Evolutionary conservation across 2,113 vertebrate genomes (phyloP), one percentile per base, ranked within the genome.

Genomic region (Sphaerodactylus townsendi): DNA sequence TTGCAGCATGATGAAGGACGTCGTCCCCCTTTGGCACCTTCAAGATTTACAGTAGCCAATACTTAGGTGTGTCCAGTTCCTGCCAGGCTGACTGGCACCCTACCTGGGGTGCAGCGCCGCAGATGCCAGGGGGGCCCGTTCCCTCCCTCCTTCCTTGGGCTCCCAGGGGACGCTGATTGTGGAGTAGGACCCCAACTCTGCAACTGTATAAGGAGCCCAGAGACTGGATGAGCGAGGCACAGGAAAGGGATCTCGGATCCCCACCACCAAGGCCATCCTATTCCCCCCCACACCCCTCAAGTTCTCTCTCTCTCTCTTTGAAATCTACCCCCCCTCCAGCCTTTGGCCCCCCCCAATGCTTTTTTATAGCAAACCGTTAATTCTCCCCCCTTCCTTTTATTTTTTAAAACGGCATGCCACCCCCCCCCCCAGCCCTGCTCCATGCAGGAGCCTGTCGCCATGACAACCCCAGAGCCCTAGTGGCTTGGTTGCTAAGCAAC

Each of bases 401-500:
- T 56, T 73, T 71, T 59, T 82, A 44, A 21, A 72, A 39, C 30
- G 9, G 53, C 35, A 41, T 10, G 9, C 72, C 30, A 13, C 8
- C 68, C 39, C 53, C 48, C 28, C 35, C 41, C n/a, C 79, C 41
- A 3, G 28, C 53, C 77, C 62, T 28, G 28, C 28, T 25, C 74
- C 82, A 77, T 35, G 75, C 39, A 71, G 82, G 74, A 84, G 74
- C 82, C 83, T 46, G 83, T 84, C 66, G 46, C 83, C 83, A 78
- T 78, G 83, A 44, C 83, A 84, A 84, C 83, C 75, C 83, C 82
- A 70, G 74, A 84, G 75, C 82, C 82, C 82, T 48, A 69, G 82
- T 84, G 75, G 75, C 83, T 84, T 59, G 65, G 83, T 84, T 84
- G 83, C 83, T 78, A 84, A 44, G 82, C 82, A 11, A 83, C 82